phyloP scores from a whole-genome alignment of 2,888 invertebrate species.

The Sabatieria punctata region DNA sequence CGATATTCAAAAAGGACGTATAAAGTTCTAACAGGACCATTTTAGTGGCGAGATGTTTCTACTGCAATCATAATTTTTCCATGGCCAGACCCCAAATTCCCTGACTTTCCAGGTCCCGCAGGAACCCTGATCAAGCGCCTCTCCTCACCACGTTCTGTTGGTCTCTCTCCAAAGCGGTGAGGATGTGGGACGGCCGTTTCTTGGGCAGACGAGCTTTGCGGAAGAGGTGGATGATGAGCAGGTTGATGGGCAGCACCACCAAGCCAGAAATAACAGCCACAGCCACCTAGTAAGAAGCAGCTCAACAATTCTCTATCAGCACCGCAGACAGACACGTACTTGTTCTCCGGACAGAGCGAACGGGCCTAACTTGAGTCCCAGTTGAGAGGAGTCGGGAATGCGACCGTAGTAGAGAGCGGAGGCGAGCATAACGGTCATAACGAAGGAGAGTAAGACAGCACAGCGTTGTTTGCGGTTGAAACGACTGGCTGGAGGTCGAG shows the following conservation, averaged over 20 bases:
- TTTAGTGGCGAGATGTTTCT: too few species aligned
- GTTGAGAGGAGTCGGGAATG: slow-evolving; percentile 16
- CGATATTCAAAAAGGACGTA: too few species aligned
- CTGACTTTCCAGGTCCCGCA: too few species aligned
- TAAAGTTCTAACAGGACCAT: too few species aligned
- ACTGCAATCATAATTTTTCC: too few species aligned
- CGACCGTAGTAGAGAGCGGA: slow-evolving; percentile 40
- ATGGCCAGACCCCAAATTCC: too few species aligned
- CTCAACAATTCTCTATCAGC: background rate
- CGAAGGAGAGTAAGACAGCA: slow-evolving; percentile 37
- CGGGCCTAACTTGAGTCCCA: slow-evolving; percentile 35
- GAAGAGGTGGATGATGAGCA: slow-evolving; percentile 36
- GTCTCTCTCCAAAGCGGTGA: slow-evolving; percentile 19
- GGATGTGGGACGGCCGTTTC: slow-evolving; percentile 27
- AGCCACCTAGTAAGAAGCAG: slow-evolving; percentile 28
- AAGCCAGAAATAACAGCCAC: slow-evolving; percentile 36
- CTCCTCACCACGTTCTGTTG: background rate
- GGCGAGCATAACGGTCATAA: slow-evolving; percentile 39
- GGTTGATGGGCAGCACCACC: slow-evolving; percentile 36
- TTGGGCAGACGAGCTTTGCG: slow-evolving; percentile 30
- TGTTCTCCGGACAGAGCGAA: slow-evolving; percentile 36
- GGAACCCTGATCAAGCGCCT: too few species aligned
- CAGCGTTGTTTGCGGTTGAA: slow-evolving; percentile 39
- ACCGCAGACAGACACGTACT: slow-evolving; percentile 22
- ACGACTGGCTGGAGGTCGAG: slow-evolving; percentile 37